A percentile compares a stretch with the other conserved stretches of the same genome.
phyloP scores from a whole-genome alignment of 2,888 invertebrate genomes.

The Oeneis ivallda region DNA sequence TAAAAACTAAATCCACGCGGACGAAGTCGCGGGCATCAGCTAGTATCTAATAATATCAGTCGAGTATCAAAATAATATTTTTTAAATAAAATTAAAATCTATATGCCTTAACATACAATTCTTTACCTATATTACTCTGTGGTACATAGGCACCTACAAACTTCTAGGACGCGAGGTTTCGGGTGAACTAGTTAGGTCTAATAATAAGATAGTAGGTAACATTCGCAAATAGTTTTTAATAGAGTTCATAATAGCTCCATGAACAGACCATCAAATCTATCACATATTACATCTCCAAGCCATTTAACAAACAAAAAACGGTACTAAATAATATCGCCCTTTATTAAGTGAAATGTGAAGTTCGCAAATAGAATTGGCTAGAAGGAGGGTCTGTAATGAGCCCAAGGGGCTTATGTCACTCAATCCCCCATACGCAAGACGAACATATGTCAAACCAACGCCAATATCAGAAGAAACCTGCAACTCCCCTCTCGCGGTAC shows the following conservation, averaged over 20 bases:
- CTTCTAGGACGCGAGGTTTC: too few species aligned
- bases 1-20: too few species aligned
- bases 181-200: too few species aligned
- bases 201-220: background rate
- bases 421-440: constrained; percentile 68
- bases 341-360: constrained; percentile 61
- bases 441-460: constrained; percentile 73
- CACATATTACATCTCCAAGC: constrained; percentile 31
- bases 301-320: constrained; percentile 44
- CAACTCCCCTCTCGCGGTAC: constrained; percentile 37
- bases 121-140: too few species aligned
- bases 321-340: constrained; percentile 46
- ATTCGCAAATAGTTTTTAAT: background rate
- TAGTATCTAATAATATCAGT: too few species aligned
- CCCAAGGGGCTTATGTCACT: constrained; percentile 75
- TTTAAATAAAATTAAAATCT: too few species aligned
- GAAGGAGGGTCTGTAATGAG: constrained; percentile 70
- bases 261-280: constrained; percentile 24
- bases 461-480: constrained; percentile 43
- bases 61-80: too few species aligned
- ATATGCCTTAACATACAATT: too few species aligned
- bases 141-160: too few species aligned
- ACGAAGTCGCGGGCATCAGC: too few species aligned
- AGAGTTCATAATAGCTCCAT: constrained; percentile 1
- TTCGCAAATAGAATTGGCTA: constrained; percentile 67